Base-by-base conservation (phyloP, 53 echinoderm and acorn worm genomes). In the Zoroaster sp. region DNA sequence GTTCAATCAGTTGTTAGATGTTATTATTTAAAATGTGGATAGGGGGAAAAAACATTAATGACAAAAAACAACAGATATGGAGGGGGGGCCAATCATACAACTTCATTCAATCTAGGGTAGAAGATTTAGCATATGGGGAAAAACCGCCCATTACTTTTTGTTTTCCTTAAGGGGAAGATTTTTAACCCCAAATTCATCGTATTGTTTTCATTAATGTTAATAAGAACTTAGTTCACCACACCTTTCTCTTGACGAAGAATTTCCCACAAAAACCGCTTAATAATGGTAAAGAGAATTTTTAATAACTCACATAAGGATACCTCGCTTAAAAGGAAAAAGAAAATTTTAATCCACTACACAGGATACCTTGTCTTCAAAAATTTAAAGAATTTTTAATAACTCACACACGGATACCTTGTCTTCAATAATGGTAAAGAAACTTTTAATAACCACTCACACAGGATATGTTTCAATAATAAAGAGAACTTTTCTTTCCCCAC, bases 21-120 rank as follows among this genome's bases (percentile, higher is more conserved):
- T n/a, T 25, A 45, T 68, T 38, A 14, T 66, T 18, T 76, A 66
- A 36, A 94, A 2, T 98, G 98, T 85, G 98, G 98, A 35, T 83
- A 96, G 53, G 94, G 96, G 8, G 96, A 98, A 75, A 98, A 98
- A 6, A 95, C 98, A 1, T 75, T 98, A 23, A 98, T 98, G 98
- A 4, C 98, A 97, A 87, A 97, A 95, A 75, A 97, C 97, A n/a
- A 97, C 97, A n/a, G 97, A 97, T 87, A 92, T 95, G 75, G 97
- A 97, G 77, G 97, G 95, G 88, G 83, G 88, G 33, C 97, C 97
- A 21, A 95, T 97, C 77, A 87, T 90, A 37, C 91, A 93, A 35
- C 83, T 98, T 35, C 98, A 11, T 96, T 96, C 77, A 98, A 97
- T 72, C 95, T 97, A 15, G 97, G 97, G 97, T 97, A 21, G 97